Evolutionary conservation across 2,888 invertebrate species (phyloP), one percentile per base, ranked within the genome.

Genomic region (Phasia obesa): DNA sequence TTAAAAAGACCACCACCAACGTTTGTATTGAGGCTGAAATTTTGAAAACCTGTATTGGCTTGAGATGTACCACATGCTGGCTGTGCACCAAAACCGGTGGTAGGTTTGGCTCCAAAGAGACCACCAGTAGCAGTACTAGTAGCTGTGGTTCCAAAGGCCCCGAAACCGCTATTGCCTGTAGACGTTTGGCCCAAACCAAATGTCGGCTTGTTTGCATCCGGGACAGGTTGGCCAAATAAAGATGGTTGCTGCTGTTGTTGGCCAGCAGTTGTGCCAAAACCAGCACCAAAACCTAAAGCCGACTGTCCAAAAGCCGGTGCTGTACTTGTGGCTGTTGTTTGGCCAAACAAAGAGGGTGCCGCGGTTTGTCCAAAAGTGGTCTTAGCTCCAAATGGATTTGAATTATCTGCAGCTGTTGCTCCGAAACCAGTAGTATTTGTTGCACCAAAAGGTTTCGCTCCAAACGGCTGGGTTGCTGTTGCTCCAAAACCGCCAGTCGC

Each of bases 361-460:
- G 92, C 89, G 44, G 93, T 93, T 88, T 94, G 94, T 9, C 93
- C 93, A 87, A 90, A 90, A 0, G 88, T 89, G 0, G 90, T 87
- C 69, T 91, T 91, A 13, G 89, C 87, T 0, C 91, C 91, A 81
- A 91, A 91, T 0, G 90, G 88, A 87, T 91, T 91, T 0, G 91
- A 87, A 3, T 87, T 87, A 78, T 90, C 91, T 0, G 88, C 85
- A 17, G 86, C 70, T 2, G 89, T 82, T 3, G 88, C 86, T 1
- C 90, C 90, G 85, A 91, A 91, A 81, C 87, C 88, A 2, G 85
- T 86, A 0, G 91, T 89, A 0, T 93, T 90, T 4, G 94, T 90
- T 15, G 92, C 93, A 64, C 93, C 92, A 85, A 92, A 93, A 67
- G 93, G 93, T 91, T 95, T 94, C 0, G 94, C 95, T 91, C 97